Base-by-base conservation (phyloP, 2,888 invertebrate species). In the Tetanocera ferruginea region DNA sequence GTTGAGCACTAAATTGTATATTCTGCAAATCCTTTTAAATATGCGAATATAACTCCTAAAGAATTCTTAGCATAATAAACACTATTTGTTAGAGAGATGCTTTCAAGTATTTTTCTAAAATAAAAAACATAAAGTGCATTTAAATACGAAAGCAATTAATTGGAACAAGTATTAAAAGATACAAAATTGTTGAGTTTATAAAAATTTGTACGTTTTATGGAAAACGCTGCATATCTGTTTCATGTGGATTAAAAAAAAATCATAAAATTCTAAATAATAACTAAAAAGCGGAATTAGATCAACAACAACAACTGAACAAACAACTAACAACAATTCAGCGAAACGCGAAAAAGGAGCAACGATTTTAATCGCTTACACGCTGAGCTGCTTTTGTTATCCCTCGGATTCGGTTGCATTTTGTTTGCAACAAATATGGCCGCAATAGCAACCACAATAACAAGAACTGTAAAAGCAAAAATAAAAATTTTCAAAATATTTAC, bases 291-390 rank as follows among this genome's bases (percentile, higher is more conserved):
- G 23, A 55, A 55, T 19, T 23, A 19, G 23, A 55, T 19, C n/a
- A 55, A 55, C n/a, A 55, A 49, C 6, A 6, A 55, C 23, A 19
- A 19, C 55, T 19, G 19, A 55, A 23, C 11, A 60, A 25, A 60
- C 9, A 60, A 60, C n/a, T 55, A 55, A 19, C 55, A 55, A 55
- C n/a, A 55, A 55, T 14, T 43, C 14, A 43, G 37, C 19, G 11
- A 57, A 57, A 19, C 19, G 57, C 57, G 11, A 60, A 60, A 25
- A 60, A 60, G 57, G 57, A 60, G 19, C 57, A 25, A 28, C 14
- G 57, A 19, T 60, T 60, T 60, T 60, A 60, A 60, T 60, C 57
- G 57, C 57, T 60, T 14, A 23, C 57, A 19, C 9, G 57, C 57
- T 11, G 25, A 25, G 57, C 57, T 60, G 25, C 57, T 60, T 28